These are phyloP conservation scores for Apis mellifera DNA, from an alignment of 1,140 invertebrate species.

Conservation along the genomic window Amel_HAv3.1 CM009940.2:7691501-7692000, in stretches of 20 bases:
- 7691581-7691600: slow-evolving; percentile 44
- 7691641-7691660: slow-evolving; percentile 1
- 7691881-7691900: slow-evolving; percentile 28
- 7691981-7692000: background rate
- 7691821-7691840: slow-evolving; percentile 53
- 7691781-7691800: slow-evolving; percentile 17
- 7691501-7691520: slow-evolving; percentile 32
- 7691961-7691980: background rate
- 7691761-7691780: slow-evolving; percentile 4
- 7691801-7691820: slow-evolving; percentile 30
- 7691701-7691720: background rate
- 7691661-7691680: background rate
- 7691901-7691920: slow-evolving; percentile 29
- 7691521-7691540: slow-evolving; percentile 46
- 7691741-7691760: slow-evolving; percentile 10
- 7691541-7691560: slow-evolving; percentile 10
- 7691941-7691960: slow-evolving; percentile 37
- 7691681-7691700: background rate
- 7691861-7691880: slow-evolving; percentile 53
- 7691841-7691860: slow-evolving; percentile 40
- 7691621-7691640: background rate
- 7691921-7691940: slow-evolving; percentile 29
- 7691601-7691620: slow-evolving; percentile 7
- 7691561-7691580: slow-evolving; percentile 36
- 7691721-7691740: slow-evolving; percentile 5